phyloP scores from a whole-genome alignment of 2,113 vertebrate genomes.

The Diadophis punctatus region DNA sequence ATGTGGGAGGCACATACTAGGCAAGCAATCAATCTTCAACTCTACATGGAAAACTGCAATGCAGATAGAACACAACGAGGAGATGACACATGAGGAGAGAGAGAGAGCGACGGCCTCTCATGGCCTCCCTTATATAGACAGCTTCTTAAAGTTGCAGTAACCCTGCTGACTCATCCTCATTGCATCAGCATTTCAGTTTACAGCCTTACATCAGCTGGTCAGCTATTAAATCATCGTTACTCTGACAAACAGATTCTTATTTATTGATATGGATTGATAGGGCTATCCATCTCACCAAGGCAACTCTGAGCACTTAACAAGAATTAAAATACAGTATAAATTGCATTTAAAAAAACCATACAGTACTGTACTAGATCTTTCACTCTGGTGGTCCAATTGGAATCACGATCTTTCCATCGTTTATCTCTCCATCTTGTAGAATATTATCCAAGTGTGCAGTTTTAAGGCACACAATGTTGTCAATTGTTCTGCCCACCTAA shows the following conservation, averaged over 20 bases:
- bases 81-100: no score
- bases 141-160: no score
- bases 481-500: neutral
- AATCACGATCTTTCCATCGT: neutral
- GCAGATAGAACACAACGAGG: no score
- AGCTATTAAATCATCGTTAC: no score
- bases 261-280: neutral
- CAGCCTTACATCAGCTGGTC: no score
- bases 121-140: no score
- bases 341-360: neutral
- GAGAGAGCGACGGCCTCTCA: no score
- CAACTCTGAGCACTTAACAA: neutral
- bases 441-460: neutral
- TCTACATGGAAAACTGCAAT: no score
- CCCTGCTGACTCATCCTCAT: no score
- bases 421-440: neutral
- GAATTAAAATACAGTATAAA: neutral
- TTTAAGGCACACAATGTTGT: neutral
- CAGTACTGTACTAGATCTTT: neutral
- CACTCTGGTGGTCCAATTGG: neutral
- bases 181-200: no score
- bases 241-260: neutral
- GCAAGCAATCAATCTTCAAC: no score
- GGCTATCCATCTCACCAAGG: neutral
- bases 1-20: no score